These are phyloP conservation scores for Prinia subflava DNA, from an alignment of 2,113 vertebrate genomes.

Conservation along the genomic window DNA sequence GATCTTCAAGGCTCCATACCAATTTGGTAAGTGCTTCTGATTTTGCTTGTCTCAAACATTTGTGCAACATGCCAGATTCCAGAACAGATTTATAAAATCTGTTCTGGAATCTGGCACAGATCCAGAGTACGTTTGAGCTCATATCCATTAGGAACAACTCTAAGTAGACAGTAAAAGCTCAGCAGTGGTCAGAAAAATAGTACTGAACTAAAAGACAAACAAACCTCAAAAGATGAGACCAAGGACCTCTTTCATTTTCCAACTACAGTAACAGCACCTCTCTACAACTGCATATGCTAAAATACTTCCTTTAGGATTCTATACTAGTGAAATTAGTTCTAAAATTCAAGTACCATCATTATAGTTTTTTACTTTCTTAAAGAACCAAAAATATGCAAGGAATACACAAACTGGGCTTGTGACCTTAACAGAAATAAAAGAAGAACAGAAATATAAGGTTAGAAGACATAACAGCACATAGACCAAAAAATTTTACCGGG, in stretches of 20 bases:
- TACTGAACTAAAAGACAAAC: background rate
- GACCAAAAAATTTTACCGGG: background rate
- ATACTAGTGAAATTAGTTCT: background rate
- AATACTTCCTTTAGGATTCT: background rate
- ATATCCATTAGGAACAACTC: background rate
- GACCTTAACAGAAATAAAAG: background rate
- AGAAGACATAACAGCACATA: background rate
- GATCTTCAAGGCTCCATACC: background rate
- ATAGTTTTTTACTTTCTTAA: background rate
- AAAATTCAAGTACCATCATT: background rate
- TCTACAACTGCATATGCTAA: background rate
- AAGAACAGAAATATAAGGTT: background rate
- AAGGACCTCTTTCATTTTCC: background rate
- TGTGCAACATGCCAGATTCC: background rate
- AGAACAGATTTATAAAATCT: background rate
- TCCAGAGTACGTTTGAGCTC: background rate
- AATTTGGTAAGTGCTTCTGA: background rate
- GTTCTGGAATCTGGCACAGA: no score
- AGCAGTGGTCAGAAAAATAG: background rate
- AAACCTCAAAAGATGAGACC: background rate
- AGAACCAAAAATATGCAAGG: background rate
- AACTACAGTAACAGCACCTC: background rate
- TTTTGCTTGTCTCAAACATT: background rate
- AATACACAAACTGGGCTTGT: background rate
- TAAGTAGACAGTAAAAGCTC: background rate